Evolutionary conservation across 2,888 invertebrate genomes (phyloP).

Genomic region (Proisotoma minuta): DNA sequence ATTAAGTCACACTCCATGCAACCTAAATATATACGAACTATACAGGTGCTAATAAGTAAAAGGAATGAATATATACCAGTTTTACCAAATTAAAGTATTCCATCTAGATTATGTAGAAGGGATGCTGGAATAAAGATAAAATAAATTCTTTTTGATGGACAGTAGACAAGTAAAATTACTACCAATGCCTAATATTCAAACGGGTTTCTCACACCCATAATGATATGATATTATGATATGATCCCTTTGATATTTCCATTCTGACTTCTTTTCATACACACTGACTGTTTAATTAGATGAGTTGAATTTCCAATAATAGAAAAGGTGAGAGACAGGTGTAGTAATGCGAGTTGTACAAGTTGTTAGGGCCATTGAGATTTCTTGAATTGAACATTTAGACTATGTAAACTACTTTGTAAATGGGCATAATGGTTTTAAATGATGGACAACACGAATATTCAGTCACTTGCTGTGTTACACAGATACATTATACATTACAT

Average conservation of each 20-base stretch:
- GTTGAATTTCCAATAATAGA: slow-evolving; percentile 12
- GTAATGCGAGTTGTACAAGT: slow-evolving; percentile 26
- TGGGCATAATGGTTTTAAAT: slow-evolving; percentile 18
- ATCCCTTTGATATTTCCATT: neutral
- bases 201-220: neutral
- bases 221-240: too few relatives aligned
- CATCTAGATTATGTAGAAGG: too few relatives aligned
- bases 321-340: slow-evolving; percentile 10
- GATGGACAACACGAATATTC: neutral
- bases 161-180: slow-evolving; percentile 2
- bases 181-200: too few relatives aligned
- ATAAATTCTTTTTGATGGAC: slow-evolving; percentile 7
- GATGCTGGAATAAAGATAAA: neutral
- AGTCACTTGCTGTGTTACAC: slow-evolving; percentile 3
- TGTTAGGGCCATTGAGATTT: slow-evolving; percentile 22
- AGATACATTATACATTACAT: neutral
- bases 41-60: neutral
- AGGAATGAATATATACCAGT: too few relatives aligned
- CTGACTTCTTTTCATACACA: too few relatives aligned
- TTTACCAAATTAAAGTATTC: too few relatives aligned
- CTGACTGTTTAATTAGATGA: slow-evolving; percentile 17
- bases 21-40: neutral
- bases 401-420: slow-evolving; percentile 37
- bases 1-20: slow-evolving; percentile 47
- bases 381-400: slow-evolving; percentile 36